Conservation (phyloP, 1,140 invertebrate species). For the Calliphora vicina region DNA sequence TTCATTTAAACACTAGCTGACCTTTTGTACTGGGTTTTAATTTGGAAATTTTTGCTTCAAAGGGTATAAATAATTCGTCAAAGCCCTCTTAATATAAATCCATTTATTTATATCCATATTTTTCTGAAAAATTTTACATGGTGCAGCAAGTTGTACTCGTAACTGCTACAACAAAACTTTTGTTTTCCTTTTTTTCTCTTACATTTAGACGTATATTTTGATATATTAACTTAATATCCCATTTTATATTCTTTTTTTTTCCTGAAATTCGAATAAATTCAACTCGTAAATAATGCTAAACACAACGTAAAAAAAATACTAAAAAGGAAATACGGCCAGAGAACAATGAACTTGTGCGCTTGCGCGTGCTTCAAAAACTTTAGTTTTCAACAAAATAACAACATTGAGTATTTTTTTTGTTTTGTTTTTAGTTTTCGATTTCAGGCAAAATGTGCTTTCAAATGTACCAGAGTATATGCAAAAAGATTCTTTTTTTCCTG, state of each 20-base stretch:
- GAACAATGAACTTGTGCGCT: conserved; percentile 25
- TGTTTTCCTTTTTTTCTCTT: background rate
- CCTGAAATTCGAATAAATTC: background rate
- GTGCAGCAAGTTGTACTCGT: background rate
- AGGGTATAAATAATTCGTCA: no score
- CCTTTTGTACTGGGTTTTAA: no score
- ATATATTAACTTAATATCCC: background rate
- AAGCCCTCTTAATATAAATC: no score
- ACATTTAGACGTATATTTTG: background rate
- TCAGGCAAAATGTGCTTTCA: background rate
- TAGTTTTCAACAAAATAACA: background rate
- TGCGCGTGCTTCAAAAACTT: conserved; percentile 17
- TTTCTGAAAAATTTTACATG: no score
- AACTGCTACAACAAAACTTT: background rate
- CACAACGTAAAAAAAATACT: background rate
- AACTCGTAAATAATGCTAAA: conserved; percentile 24
- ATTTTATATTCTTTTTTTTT: background rate
- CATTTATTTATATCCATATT: no score
- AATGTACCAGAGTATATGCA: background rate
- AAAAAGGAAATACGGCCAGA: background rate
- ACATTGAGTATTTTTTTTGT: background rate
- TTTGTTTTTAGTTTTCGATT: no score
- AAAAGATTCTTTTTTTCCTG: background rate
- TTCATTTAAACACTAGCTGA: no score
- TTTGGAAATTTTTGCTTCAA: no score